phyloP scores from a whole-genome alignment of 2,113 vertebrate genomes.

The Todiramphus saurophagus region DNA sequence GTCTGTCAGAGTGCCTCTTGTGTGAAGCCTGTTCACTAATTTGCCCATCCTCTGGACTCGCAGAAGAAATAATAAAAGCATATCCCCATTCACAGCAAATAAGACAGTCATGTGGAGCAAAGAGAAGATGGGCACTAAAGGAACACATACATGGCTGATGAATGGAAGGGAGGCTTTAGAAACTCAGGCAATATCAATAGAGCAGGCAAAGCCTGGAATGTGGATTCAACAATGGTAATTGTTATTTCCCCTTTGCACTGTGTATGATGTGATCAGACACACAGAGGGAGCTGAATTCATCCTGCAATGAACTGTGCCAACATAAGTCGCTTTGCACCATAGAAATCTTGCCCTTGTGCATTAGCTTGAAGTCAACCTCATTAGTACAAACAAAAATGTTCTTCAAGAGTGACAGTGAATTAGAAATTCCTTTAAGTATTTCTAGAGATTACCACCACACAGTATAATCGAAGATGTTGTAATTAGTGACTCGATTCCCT shows the following conservation, averaged over 20 bases:
- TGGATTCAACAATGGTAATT: neutral
- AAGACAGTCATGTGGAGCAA: neutral
- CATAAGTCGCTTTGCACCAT: neutral
- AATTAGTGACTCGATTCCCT: neutral
- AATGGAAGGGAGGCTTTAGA: neutral
- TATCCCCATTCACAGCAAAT: slow-evolving; percentile 36
- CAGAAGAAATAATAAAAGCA: slow-evolving; percentile 26
- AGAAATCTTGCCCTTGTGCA: neutral
- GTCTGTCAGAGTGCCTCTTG: slow-evolving; percentile 14
- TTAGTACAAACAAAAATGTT: neutral
- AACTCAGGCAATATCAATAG: neutral
- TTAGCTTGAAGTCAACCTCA: slow-evolving; percentile 6
- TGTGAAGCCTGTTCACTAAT: slow-evolving; percentile 30
- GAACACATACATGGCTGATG: neutral
- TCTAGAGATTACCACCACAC: neutral
- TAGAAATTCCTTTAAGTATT: neutral
- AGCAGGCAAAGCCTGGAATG: neutral
- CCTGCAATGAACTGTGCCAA: neutral
- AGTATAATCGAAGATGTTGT: neutral
- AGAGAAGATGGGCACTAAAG: neutral
- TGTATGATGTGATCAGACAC: neutral
- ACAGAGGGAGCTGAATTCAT: neutral
- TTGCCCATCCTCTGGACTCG: neutral
- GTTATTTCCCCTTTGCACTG: neutral
- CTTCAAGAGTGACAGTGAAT: neutral